A percentile compares a stretch with the other conserved stretches of the same genome.
These are phyloP conservation scores for Streptopelia turtur DNA, from an alignment of 2,797 vertebrate genomes.

Conservation along the genomic window DNA sequence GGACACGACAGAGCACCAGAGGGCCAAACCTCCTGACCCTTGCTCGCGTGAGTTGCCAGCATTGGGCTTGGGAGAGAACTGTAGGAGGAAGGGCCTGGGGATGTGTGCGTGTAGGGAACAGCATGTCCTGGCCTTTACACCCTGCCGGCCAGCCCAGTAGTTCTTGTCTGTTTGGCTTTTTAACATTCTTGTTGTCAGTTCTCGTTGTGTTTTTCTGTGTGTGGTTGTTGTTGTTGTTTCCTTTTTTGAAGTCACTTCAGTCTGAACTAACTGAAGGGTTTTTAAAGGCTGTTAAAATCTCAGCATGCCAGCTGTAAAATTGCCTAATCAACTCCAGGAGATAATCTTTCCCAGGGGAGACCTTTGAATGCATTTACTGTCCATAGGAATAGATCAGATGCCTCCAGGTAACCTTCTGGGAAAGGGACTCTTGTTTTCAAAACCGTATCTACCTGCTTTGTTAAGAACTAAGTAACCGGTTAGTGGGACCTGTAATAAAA, in stretches of 20 bases:
- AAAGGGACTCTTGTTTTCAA: conserved; percentile 1
- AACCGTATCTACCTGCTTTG: background rate
- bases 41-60: background rate
- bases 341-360: background rate
- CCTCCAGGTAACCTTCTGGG: background rate
- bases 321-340: background rate
- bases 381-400: background rate
- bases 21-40: background rate
- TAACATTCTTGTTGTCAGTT: background rate
- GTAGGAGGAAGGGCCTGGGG: background rate
- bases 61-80: accelerated
- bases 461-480: background rate
- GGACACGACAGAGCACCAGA: background rate
- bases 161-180: background rate
- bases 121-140: background rate
- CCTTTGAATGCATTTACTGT: background rate
- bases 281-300: conserved; percentile 23
- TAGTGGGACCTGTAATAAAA: background rate
- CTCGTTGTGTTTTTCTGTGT: accelerated
- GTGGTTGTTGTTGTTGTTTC: background rate
- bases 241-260: background rate
- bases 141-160: background rate
- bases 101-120: background rate
- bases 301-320: conserved; percentile 20
- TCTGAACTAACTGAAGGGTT: background rate